Percentiles rank a stretch among this genome's conserved stretches.
Conservation (phyloP, 2,888 invertebrate species). For the Liodrosophila aerea region DNA sequence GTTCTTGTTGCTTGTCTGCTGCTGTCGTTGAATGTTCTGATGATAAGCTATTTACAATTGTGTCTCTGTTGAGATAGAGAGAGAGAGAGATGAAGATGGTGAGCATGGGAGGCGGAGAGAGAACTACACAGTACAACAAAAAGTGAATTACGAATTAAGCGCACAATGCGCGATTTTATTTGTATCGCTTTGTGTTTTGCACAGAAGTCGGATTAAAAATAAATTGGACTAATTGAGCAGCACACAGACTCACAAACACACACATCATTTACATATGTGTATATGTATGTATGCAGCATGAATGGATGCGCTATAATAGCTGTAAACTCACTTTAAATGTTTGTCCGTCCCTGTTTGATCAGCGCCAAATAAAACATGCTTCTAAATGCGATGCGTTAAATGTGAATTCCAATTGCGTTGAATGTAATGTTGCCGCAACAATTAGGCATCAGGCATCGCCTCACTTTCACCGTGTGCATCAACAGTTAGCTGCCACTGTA, state of each 20-base stretch:
- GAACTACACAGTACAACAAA: slow-evolving; percentile 37
- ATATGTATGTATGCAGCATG: slow-evolving; percentile 18
- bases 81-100: slow-evolving; percentile 1
- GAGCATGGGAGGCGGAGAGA: slow-evolving; percentile 23
- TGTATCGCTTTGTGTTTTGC: slow-evolving; percentile 40
- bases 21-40: slow-evolving; percentile 26
- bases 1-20: slow-evolving; percentile 19
- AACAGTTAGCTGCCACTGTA: slow-evolving; percentile 14
- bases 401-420: background rate
- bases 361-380: slow-evolving; percentile 77
- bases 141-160: slow-evolving; percentile 63
- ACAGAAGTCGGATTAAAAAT: slow-evolving; percentile 57
- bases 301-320: too few relatives aligned
- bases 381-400: slow-evolving; percentile 36
- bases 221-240: slow-evolving; percentile 71
- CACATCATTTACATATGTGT: background rate
- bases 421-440: slow-evolving; percentile 26
- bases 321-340: slow-evolving; percentile 56
- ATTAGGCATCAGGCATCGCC: slow-evolving; percentile 38
- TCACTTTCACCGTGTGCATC: slow-evolving; percentile 28
- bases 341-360: slow-evolving; percentile 71
- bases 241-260: slow-evolving; percentile 3
- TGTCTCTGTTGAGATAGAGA: slow-evolving; percentile 43
- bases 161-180: slow-evolving; percentile 59
- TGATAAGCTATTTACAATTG: slow-evolving; percentile 57